Percentiles rank a stretch among this genome's conserved stretches.
Evolutionary conservation across 2,797 vertebrate genomes (phyloP).

Genomic region (Lithobates pipiens): DNA sequence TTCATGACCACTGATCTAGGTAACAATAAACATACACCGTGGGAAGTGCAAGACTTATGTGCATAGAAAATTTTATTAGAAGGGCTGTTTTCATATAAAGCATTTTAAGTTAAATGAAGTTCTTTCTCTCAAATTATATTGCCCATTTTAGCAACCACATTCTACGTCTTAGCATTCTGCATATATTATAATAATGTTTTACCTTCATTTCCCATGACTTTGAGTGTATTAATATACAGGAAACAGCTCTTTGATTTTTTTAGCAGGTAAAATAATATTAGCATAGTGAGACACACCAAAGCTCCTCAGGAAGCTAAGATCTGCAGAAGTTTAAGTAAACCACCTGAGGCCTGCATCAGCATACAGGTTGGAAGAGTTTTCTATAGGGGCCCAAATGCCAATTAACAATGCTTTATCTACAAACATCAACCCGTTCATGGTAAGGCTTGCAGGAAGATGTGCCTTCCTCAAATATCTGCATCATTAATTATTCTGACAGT

Average conservation of each 20-base stretch:
- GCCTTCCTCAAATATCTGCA: conserved; percentile 33
- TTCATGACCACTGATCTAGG: no score
- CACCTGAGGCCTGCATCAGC: conserved; percentile 12
- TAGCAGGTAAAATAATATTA: conserved; percentile 22
- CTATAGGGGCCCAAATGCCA: conserved; percentile 25
- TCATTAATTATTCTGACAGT: conserved; percentile 56
- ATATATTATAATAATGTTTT: not conserved
- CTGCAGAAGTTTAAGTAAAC: conserved; percentile 8
- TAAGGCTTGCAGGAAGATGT: conserved; percentile 26
- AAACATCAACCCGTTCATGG: conserved; percentile 19
- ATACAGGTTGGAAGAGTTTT: conserved; percentile 16
- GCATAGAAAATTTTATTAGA: no score
- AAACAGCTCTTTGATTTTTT: not conserved
- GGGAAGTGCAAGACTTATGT: no score
- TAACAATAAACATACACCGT: no score
- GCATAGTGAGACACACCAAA: conserved; percentile 30
- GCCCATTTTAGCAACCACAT: not conserved
- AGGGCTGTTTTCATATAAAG: no score
- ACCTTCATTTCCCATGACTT: not conserved
- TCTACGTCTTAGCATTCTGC: not conserved
- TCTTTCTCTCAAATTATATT: not conserved
- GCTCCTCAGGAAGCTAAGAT: not conserved
- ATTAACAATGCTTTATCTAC: conserved; percentile 43
- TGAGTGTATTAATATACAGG: not conserved
- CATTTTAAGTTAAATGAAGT: not conserved